Conservation (phyloP, 2,888 invertebrate species). For the Caenorhabditis sp. region DNA sequence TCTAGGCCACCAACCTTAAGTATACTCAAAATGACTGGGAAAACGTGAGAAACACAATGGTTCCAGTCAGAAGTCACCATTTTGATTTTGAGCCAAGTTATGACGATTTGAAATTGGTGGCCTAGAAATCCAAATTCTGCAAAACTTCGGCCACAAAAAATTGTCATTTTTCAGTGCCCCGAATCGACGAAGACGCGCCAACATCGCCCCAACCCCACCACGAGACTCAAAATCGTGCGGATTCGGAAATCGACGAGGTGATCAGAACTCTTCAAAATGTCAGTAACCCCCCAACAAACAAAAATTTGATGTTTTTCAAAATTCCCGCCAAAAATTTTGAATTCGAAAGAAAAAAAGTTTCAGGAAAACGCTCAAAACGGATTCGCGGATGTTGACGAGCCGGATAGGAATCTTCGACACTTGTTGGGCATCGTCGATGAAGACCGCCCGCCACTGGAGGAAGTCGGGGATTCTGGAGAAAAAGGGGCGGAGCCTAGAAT, state of each 20-base stretch:
- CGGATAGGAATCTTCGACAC: conserved; percentile 37
- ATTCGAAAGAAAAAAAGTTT: conserved; percentile 12
- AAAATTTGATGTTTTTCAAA: conserved; percentile 1
- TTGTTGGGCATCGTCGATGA: conserved; percentile 53
- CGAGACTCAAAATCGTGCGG: conserved; percentile 33
- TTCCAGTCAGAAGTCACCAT: too few species aligned
- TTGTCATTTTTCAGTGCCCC: too few species aligned
- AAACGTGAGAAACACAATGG: neutral
- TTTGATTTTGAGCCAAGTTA: too few species aligned
- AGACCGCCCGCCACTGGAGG: neutral
- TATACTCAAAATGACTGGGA: neutral
- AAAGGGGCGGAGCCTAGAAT: conserved; percentile 9
- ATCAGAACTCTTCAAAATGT: conserved; percentile 53
- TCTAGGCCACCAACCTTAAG: neutral
- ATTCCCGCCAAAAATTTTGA: neutral
- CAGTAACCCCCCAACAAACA: neutral
- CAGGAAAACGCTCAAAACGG: conserved; percentile 45
- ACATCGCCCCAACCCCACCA: neutral
- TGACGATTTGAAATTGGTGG: too few species aligned
- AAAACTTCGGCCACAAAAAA: too few species aligned
- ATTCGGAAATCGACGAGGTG: conserved; percentile 61
- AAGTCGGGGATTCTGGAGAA: neutral
- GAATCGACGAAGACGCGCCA: neutral
- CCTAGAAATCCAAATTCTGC: too few species aligned
- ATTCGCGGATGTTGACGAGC: neutral